Evolutionary conservation across 1,140 invertebrate species (phyloP).

Genomic region (Arctopsyche grandis): DNA sequence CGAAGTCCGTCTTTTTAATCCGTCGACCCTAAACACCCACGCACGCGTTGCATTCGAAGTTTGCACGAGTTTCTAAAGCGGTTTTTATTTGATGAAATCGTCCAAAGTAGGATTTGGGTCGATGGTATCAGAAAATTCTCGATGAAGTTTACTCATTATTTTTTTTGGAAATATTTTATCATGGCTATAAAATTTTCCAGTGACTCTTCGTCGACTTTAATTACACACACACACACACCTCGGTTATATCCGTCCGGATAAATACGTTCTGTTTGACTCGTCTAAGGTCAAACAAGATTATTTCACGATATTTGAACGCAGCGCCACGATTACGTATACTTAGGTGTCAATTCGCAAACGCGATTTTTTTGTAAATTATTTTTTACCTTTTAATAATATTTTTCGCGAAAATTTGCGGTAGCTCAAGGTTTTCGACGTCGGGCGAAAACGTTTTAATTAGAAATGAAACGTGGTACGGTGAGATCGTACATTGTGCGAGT

Average conservation of each 20-base stretch:
- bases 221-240: not conserved
- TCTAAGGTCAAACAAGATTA: slow-evolving; percentile 35
- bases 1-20: no score
- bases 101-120: no score
- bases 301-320: slow-evolving; percentile 21
- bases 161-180: no score
- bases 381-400: not conserved
- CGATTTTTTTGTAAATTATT: not conserved
- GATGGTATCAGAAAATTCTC: no score
- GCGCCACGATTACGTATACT: slow-evolving; percentile 5
- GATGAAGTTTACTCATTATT: no score
- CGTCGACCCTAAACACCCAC: no score
- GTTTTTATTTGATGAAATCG: not conserved
- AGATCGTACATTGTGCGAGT: not conserved
- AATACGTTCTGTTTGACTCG: slow-evolving; percentile 24
- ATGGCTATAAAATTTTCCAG: no score
- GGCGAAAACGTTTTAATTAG: no score
- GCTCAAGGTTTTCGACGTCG: no score
- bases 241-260: slow-evolving; percentile 21
- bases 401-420: not conserved
- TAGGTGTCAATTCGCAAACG: slow-evolving; percentile 20
- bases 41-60: not conserved
- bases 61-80: not conserved
- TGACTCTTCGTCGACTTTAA: no score
- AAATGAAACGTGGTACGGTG: no score